Conservation (phyloP, 2,888 invertebrate species). For the Eudasyphora cyanicolor region DNA sequence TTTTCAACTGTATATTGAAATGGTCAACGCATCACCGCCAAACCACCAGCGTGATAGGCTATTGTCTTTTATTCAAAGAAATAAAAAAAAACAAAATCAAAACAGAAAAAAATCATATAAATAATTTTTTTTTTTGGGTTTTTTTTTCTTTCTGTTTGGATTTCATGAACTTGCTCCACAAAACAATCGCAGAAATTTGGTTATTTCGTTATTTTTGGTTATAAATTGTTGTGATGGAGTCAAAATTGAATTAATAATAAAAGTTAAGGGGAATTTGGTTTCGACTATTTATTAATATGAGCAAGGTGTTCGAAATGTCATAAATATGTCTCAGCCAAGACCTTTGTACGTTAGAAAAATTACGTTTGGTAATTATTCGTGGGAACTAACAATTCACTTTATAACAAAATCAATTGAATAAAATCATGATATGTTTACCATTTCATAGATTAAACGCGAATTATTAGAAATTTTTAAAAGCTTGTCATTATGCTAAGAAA, state of each 20-base stretch:
- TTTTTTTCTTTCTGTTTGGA: background rate
- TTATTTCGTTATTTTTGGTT: background rate
- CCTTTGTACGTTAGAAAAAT: background rate
- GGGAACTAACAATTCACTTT: too few species aligned
- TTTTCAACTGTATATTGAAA: too few species aligned
- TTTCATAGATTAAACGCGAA: too few species aligned
- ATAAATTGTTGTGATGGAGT: background rate
- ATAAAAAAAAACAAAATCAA: too few species aligned
- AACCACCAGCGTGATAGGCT: background rate
- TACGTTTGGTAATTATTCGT: too few species aligned
- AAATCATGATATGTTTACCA: too few species aligned
- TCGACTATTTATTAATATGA: background rate
- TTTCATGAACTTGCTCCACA: background rate
- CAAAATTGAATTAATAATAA: too few species aligned
- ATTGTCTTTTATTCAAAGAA: slow-evolving; percentile 49
- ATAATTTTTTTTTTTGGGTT: background rate
- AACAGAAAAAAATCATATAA: background rate
- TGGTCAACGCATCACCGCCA: background rate
- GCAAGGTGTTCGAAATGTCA: background rate
- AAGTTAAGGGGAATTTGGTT: too few species aligned
- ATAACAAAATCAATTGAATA: too few species aligned
- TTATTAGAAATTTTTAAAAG: too few species aligned
- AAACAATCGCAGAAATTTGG: background rate
- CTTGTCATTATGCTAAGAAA: too few species aligned
- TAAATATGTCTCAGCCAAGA: background rate